Evolutionary conservation across 2,113 vertebrate genomes (phyloP).

Genomic region (Cichladusa arquata): DNA sequence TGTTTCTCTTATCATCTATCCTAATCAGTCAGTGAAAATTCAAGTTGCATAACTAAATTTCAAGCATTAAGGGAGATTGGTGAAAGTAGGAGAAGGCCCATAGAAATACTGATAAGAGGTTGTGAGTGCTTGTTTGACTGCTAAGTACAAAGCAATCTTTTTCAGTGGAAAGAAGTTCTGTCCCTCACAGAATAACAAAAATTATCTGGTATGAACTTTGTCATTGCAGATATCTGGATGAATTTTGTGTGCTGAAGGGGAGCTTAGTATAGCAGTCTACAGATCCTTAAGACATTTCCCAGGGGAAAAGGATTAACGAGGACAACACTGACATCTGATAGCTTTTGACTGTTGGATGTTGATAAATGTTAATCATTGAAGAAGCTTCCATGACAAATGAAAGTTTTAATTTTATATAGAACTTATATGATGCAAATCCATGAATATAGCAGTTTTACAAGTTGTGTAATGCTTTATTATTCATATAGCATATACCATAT

Average conservation of each 20-base stretch:
- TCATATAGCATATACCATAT: background rate
- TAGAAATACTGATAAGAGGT: background rate
- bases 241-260: constrained; percentile 1
- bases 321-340: constrained; percentile 21
- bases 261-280: constrained; percentile 6
- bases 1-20: background rate
- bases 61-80: background rate
- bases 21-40: background rate
- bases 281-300: constrained; percentile 17
- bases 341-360: constrained; percentile 35
- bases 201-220: background rate
- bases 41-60: background rate
- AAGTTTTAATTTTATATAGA: background rate
- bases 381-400: background rate
- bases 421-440: background rate
- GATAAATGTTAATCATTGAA: constrained; percentile 16
- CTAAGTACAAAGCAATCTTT: background rate
- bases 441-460: background rate
- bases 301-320: background rate
- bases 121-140: background rate
- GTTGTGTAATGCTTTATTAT: background rate
- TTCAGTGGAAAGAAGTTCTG: background rate
- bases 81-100: background rate
- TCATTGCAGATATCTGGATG: background rate
- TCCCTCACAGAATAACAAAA: background rate